Base-by-base conservation (phyloP, 2,113 vertebrate species). In the Apeltes quadracus region DNA sequence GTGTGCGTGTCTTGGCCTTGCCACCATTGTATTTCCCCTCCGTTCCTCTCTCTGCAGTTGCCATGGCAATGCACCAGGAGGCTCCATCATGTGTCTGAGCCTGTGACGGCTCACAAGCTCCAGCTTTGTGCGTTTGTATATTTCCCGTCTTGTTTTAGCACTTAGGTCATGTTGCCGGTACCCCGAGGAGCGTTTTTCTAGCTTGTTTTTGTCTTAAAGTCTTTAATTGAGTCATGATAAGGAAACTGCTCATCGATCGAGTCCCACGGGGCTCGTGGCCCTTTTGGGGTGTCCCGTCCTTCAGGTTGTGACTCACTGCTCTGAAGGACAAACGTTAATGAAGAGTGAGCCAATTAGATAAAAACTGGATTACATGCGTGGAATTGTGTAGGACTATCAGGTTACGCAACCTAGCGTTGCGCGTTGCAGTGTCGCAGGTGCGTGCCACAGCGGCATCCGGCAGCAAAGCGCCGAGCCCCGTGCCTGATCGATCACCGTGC, bases 21-120 rank as follows among this genome's bases (percentile, higher is more conserved):
- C 65, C 68, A 61, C 56, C 76, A 69, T 81, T 64, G 44, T 41
- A 54, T 71, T 70, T 70, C n/a, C 29, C 50, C 22, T 16, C 32
- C 46, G 50, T 38, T 22, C 59, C 65, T 71, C 34, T 55, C 61
- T 57, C 67, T 81, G 72, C 83, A 86, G 91, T 92, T 90, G 87
- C 91, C 78, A 88, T 89, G 84, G 86, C 70, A 89, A 91, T 88
- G 1, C 75, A 88, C 66, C 82, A 72, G 85, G 84, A 90, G 84
- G 83, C 83, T 87, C 84, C 61, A 81, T 87, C 85, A 82, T 89
- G 88, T 87, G 83, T 88, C 83, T 84, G 76, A 16, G 79, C 69
- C 82, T 87, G 87, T 89, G 82, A 85, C 84, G 27, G 70, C 72
- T 84, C 76, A 81, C 78, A 78, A 82, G 68, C 69, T 15, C 43